Percentiles rank a stretch among this genome's conserved stretches.
phyloP scores from a whole-genome alignment of 2,113 vertebrate genomes.

The Litocranius walleri region DNA sequence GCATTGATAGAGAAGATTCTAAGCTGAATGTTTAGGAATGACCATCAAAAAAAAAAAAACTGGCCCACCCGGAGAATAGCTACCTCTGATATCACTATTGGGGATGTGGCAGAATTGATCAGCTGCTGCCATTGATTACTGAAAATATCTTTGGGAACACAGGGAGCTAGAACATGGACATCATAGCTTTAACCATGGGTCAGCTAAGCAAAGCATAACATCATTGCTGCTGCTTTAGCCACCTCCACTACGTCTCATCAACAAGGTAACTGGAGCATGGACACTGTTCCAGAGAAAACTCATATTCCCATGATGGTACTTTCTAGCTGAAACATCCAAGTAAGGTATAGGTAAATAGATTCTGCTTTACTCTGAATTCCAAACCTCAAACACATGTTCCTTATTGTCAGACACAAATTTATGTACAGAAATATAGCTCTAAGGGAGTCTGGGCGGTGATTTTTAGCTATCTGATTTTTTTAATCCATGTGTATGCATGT shows the following conservation, averaged over 20 bases:
- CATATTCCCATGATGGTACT: fast-evolving
- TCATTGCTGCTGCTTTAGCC: neutral
- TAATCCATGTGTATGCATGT: neutral
- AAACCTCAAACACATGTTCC: neutral
- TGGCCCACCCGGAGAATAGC: neutral
- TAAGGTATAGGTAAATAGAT: neutral
- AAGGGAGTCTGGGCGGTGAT: neutral
- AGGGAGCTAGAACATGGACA: neutral
- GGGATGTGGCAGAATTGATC: neutral
- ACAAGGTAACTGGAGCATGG: neutral
- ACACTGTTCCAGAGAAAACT: neutral
- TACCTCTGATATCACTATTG: neutral
- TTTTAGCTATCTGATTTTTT: neutral
- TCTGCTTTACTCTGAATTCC: neutral
- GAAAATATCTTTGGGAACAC: neutral
- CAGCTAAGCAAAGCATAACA: neutral
- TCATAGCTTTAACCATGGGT: neutral
- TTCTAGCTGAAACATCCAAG: neutral
- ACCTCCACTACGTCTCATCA: neutral
- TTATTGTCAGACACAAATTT: neutral
- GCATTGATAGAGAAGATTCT: neutral
- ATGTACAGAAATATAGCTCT: neutral
- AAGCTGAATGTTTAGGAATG: neutral
- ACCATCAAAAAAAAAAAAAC: neutral
- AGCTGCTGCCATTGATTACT: neutral